Conservation (phyloP, 2,113 vertebrate species). For the Bambusicola thoracicus region DNA sequence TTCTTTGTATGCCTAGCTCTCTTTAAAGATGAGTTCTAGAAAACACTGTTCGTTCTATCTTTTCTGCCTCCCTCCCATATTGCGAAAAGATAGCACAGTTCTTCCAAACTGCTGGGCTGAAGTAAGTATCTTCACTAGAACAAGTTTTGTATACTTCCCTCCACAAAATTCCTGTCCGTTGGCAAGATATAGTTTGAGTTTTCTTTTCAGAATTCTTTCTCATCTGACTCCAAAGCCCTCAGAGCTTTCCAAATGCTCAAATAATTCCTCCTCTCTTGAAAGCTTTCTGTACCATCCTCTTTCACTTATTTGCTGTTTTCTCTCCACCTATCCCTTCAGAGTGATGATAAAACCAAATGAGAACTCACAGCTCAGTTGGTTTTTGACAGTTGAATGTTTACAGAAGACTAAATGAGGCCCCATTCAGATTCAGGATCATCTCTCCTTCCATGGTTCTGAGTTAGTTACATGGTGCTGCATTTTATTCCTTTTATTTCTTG, state of each 20-base stretch:
- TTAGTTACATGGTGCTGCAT: neutral
- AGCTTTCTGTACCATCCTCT: neutral
- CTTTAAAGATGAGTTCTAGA: neutral
- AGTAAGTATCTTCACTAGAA: neutral
- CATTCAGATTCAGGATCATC: conserved; percentile 36
- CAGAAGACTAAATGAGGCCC: conserved; percentile 7
- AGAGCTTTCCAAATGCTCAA: neutral
- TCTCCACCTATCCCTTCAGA: neutral
- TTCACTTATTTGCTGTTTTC: neutral
- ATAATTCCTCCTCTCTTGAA: neutral
- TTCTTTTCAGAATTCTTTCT: neutral
- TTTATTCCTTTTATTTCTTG: conserved; percentile 13
- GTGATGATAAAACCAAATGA: conserved; percentile 18
- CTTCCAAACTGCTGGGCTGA: neutral
- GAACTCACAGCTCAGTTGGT: neutral
- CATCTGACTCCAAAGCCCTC: neutral
- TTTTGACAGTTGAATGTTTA: conserved; percentile 21
- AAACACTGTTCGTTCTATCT: neutral
- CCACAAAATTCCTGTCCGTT: neutral
- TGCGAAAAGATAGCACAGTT: neutral
- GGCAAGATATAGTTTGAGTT: fast-evolving
- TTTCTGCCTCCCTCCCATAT: neutral
- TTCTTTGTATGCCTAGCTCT: neutral
- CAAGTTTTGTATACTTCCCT: neutral
- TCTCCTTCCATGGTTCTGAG: neutral